phyloP scores from a whole-genome alignment of 2,113 vertebrate genomes.

The Cavia aperea region DNA sequence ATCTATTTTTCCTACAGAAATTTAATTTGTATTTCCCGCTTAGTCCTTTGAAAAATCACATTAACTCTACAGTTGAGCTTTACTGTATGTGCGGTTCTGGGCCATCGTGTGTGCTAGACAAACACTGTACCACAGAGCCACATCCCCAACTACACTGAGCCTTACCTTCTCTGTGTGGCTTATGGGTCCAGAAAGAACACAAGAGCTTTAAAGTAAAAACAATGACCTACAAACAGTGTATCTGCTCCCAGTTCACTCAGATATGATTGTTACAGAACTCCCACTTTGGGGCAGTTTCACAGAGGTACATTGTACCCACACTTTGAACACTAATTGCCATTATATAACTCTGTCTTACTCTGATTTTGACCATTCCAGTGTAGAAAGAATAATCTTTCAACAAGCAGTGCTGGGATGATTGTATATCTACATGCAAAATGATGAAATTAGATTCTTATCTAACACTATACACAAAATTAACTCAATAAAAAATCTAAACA shows the following conservation, averaged over 20 bases:
- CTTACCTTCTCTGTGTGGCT: neutral
- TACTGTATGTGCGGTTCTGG: neutral
- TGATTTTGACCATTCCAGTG: neutral
- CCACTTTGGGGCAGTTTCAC: neutral
- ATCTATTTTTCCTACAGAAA: neutral
- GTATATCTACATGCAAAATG: neutral
- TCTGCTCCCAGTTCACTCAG: neutral
- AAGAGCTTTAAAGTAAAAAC: neutral
- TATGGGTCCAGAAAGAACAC: neutral
- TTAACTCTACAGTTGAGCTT: neutral
- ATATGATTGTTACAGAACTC: neutral
- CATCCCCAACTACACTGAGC: neutral
- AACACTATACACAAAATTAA: neutral
- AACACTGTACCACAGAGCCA: neutral
- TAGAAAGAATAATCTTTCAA: neutral
- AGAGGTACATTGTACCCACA: neutral
- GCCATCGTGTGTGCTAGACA: neutral
- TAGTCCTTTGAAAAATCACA: neutral
- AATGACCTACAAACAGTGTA: neutral
- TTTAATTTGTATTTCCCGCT: neutral
- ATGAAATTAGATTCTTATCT: neutral
- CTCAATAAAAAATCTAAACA: neutral
- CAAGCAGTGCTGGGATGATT: neutral
- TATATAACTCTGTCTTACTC: neutral
- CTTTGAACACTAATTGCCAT: neutral